Percentiles rank a stretch among this genome's conserved stretches.
phyloP scores from a whole-genome alignment of 2,888 invertebrate species.

The Aleiodes alternator region DNA sequence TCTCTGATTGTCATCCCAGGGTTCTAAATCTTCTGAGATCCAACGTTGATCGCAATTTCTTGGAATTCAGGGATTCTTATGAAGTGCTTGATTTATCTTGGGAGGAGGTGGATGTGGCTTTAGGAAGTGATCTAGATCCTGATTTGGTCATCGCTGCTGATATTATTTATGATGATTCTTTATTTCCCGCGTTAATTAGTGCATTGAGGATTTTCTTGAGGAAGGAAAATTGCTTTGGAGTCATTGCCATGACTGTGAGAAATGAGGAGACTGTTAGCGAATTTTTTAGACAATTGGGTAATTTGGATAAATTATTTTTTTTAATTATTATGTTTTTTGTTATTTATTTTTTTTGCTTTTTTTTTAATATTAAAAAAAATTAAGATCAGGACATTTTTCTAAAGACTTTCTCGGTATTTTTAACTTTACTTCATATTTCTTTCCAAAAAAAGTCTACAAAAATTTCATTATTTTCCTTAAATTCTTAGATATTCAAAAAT shows the following conservation, averaged over 20 bases:
- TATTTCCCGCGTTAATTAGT: conserved; percentile 76
- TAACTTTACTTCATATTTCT: too few relatives aligned
- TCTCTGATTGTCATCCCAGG: conserved; percentile 83
- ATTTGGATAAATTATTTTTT: conserved; percentile 8
- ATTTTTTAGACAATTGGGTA: conserved; percentile 80
- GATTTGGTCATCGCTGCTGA: conserved; percentile 80
- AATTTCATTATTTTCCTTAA: too few relatives aligned
- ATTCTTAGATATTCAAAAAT: too few relatives aligned
- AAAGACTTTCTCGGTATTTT: too few relatives aligned
- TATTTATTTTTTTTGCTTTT: too few relatives aligned
- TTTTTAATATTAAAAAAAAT: too few relatives aligned
- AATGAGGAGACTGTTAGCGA: conserved; percentile 80
- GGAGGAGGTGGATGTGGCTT: conserved; percentile 75
- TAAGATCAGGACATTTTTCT: too few relatives aligned
- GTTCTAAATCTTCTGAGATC: conserved; percentile 81
- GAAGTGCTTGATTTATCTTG: conserved; percentile 76
- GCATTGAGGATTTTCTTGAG: conserved; percentile 75
- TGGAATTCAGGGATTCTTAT: conserved; percentile 53
- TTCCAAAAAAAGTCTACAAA: too few relatives aligned
- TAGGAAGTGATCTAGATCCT: conserved; percentile 61
- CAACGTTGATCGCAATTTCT: conserved; percentile 81
- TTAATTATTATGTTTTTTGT: too few relatives aligned
- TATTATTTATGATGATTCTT: conserved; percentile 79
- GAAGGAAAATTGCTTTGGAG: conserved; percentile 71
- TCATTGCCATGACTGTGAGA: conserved; percentile 80